Evolutionary conservation across 2,113 vertebrate genomes (phyloP).

Genomic region (Enhydra lutris): DNA sequence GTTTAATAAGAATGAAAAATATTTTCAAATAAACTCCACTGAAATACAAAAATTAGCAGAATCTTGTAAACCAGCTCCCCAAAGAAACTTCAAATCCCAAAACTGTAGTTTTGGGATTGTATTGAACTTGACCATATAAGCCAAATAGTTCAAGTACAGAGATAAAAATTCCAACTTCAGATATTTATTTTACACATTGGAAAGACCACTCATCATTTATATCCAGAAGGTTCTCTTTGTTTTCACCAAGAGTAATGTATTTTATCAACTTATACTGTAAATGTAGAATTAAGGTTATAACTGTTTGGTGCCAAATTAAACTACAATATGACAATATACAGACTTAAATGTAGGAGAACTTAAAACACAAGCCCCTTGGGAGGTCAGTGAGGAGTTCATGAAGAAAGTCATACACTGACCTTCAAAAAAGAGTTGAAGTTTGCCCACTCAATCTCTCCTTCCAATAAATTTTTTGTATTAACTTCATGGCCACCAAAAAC

Average conservation of each 20-base stretch:
- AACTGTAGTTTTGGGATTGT: background rate
- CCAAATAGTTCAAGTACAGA: background rate
- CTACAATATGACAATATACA: background rate
- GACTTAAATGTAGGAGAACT: background rate
- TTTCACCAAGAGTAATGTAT: slow-evolving; percentile 6
- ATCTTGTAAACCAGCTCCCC: background rate
- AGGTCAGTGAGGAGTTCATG: background rate
- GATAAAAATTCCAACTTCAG: background rate
- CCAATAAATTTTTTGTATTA: background rate
- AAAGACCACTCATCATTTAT: background rate
- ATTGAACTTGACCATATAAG: background rate
- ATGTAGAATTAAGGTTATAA: background rate
- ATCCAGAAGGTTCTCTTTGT: background rate
- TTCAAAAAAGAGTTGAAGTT: background rate
- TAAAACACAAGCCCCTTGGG: background rate
- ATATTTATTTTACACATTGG: background rate
- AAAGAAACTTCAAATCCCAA: background rate
- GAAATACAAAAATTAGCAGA: slow-evolving; percentile 18
- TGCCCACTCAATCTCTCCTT: background rate
- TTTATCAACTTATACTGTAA: background rate
- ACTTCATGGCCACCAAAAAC: background rate
- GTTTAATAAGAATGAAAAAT: background rate
- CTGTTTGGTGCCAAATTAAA: background rate
- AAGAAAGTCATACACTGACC: background rate
- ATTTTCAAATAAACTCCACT: background rate